These are phyloP conservation scores for Sylvicola fuscatus DNA, from an alignment of 2,888 invertebrate genomes.

Conservation along the genomic window DNA sequence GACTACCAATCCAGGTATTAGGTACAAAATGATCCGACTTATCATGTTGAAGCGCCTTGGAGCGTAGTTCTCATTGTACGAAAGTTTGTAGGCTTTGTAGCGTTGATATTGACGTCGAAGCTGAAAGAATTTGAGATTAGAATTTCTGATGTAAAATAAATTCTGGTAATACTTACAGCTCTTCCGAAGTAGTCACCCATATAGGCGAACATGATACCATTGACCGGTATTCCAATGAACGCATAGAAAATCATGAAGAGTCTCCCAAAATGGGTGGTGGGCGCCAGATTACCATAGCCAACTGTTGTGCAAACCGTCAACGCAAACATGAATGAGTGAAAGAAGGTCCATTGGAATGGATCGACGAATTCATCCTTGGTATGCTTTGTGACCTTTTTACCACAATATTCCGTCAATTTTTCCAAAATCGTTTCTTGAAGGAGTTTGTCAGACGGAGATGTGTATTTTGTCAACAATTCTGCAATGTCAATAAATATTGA, in stretches of 20 bases:
- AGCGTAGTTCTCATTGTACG: constrained; percentile 37
- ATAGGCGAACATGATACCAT: constrained; percentile 44
- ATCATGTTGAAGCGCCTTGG: constrained; percentile 50
- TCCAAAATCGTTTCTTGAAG: constrained; percentile 18
- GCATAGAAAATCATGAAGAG: constrained; percentile 77
- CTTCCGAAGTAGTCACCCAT: constrained; percentile 71
- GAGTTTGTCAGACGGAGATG: constrained; percentile 15
- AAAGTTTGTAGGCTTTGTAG: constrained; percentile 48
- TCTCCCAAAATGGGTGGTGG: constrained; percentile 57
- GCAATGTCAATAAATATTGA: constrained; percentile 6
- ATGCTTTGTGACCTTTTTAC: constrained; percentile 46
- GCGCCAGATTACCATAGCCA: constrained; percentile 79
- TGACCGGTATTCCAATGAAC: constrained; percentile 42
- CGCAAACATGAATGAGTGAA: constrained; percentile 79
- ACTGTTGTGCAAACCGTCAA: constrained; percentile 83
- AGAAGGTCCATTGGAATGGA: constrained; percentile 64
- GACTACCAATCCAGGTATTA: constrained; percentile 74
- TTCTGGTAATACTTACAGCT: constrained; percentile 32
- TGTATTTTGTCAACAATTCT: constrained; percentile 19
- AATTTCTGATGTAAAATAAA: neutral
- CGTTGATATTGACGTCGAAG: constrained; percentile 41
- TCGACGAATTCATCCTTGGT: constrained; percentile 37
- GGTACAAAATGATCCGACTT: constrained; percentile 59
- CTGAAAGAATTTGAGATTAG: constrained; percentile 11
- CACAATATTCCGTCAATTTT: constrained; percentile 50